Conservation (phyloP, 2,888 invertebrate species). For the Tipula lateralis region DNA sequence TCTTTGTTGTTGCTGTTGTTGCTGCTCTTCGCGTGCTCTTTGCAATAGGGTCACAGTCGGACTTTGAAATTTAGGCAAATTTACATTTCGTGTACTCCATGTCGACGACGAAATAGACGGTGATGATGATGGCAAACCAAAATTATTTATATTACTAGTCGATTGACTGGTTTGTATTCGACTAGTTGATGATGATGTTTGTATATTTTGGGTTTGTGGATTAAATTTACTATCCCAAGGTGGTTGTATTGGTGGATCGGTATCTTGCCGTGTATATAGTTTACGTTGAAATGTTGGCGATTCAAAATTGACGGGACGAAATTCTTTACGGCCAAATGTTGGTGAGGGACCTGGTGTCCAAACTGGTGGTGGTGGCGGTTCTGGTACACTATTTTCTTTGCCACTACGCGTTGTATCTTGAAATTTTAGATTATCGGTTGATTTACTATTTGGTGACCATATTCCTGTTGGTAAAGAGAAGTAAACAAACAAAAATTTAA, state of each 20-base stretch:
- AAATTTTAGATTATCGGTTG: slow-evolving; percentile 26
- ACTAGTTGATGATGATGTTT: slow-evolving; percentile 36
- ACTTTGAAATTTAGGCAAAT: slow-evolving; percentile 73
- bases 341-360: slow-evolving; percentile 80
- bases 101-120: slow-evolving; percentile 27
- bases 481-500: not conserved
- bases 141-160: slow-evolving; percentile 54
- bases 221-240: slow-evolving; percentile 38
- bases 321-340: slow-evolving; percentile 66
- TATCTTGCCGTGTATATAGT: slow-evolving; percentile 40
- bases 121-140: slow-evolving; percentile 41
- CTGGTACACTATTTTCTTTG: slow-evolving; percentile 50
- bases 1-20: not conserved
- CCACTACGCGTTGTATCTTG: slow-evolving; percentile 39
- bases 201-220: not conserved
- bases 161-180: slow-evolving; percentile 53
- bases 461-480: slow-evolving; percentile 53
- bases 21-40: slow-evolving; percentile 58
- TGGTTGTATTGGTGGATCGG: slow-evolving; percentile 36
- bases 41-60: slow-evolving; percentile 82
- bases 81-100: not conserved
- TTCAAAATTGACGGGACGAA: slow-evolving; percentile 72
- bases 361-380: slow-evolving; percentile 60
- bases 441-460: slow-evolving; percentile 53
- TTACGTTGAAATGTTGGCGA: slow-evolving; percentile 58